Percentiles rank a stretch among this genome's conserved stretches.
Conservation (phyloP, 2,113 vertebrate genomes). For the Lepidothrix coronata region DNA sequence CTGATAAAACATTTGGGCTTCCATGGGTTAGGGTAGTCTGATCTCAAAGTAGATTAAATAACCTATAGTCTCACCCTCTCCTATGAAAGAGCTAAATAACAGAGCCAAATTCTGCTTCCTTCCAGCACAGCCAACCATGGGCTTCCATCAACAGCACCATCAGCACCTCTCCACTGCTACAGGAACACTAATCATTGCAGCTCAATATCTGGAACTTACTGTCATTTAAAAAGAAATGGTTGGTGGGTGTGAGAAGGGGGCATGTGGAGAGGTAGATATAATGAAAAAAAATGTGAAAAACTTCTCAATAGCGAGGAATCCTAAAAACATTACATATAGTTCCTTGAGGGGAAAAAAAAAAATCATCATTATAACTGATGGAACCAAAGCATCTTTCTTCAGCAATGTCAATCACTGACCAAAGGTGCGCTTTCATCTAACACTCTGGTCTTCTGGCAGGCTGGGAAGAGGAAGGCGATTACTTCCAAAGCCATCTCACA, state of each 20-base stretch:
- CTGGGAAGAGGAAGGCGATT: neutral
- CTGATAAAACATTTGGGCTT: neutral
- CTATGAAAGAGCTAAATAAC: neutral
- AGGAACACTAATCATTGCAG: neutral
- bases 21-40: neutral
- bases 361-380: neutral
- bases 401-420: neutral
- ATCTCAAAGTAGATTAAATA: neutral
- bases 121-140: fast-evolving
- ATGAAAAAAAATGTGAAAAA: neutral
- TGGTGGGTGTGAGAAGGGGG: neutral
- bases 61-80: neutral
- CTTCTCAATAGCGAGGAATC: neutral
- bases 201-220: neutral
- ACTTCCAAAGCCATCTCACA: neutral
- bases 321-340: neutral
- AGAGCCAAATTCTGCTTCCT: neutral
- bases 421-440: neutral
- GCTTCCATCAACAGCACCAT: neutral
- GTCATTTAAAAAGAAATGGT: neutral
- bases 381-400: neutral
- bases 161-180: neutral
- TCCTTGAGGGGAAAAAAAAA: neutral
- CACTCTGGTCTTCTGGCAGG: neutral
- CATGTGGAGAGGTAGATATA: neutral